phyloP scores from a whole-genome alignment of 2,888 invertebrate genomes.

The Leptinotarsa tumamoca region DNA sequence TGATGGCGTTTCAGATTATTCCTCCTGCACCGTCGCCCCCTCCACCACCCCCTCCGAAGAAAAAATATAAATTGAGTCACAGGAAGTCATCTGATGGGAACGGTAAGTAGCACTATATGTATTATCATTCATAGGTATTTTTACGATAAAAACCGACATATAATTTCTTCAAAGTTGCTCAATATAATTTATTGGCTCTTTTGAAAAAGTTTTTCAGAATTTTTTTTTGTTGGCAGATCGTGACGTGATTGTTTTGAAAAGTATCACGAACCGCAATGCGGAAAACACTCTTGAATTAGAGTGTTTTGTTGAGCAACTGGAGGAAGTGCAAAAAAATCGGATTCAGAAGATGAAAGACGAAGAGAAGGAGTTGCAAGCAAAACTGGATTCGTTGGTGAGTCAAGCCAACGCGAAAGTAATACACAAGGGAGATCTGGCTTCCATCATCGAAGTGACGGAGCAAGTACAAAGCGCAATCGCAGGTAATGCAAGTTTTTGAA shows the following conservation, averaged over 20 bases:
- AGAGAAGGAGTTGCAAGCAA: slow-evolving; percentile 71
- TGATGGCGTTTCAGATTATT: slow-evolving; percentile 51
- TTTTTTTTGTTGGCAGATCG: slow-evolving; percentile 54
- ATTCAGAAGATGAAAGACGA: slow-evolving; percentile 76
- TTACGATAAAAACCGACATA: too few species aligned
- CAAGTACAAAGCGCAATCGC: slow-evolving; percentile 50
- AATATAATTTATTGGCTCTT: too few species aligned
- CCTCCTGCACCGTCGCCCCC: slow-evolving; percentile 53
- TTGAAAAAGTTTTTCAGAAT: too few species aligned
- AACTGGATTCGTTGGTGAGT: slow-evolving; percentile 65
- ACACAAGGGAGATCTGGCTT: slow-evolving; percentile 75
- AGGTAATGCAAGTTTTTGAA: slow-evolving; percentile 29
- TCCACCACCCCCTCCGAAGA: slow-evolving; percentile 60
- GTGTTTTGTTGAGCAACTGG: slow-evolving; percentile 79
- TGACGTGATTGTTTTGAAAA: slow-evolving; percentile 62
- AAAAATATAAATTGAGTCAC: slow-evolving; percentile 62
- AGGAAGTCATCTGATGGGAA: slow-evolving; percentile 63
- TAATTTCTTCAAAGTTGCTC: too few species aligned
- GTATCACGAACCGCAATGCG: slow-evolving; percentile 54
- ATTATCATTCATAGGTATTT: too few species aligned
- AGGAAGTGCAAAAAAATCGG: slow-evolving; percentile 63
- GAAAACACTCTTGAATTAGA: slow-evolving; percentile 73
- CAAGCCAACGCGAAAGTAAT: slow-evolving; percentile 74
- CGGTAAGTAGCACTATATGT: slow-evolving; percentile 46
- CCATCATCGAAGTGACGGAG: slow-evolving; percentile 71